Conservation (phyloP, 64 coral and sea anemone species). For the Montipora cactus region DNA sequence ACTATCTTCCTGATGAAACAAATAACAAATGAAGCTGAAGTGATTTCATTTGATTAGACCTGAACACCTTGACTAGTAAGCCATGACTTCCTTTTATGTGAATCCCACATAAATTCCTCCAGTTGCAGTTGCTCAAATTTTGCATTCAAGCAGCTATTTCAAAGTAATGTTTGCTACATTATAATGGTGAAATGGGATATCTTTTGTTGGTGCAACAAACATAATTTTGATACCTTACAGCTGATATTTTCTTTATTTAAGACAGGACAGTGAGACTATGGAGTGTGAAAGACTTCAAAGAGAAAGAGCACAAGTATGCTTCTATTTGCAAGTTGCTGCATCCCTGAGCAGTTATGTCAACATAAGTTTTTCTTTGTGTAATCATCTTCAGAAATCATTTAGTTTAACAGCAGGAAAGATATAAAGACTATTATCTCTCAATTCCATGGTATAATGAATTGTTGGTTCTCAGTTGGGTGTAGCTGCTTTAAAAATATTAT, state of each 20-base stretch:
- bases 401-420: background rate
- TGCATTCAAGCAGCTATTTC: background rate
- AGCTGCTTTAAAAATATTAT: background rate
- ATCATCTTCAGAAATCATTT: no score
- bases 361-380: no score
- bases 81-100: background rate
- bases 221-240: background rate
- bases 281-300: slow-evolving; percentile 99
- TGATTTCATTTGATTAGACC: background rate
- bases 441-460: background rate
- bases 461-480: background rate
- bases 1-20: background rate
- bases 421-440: background rate
- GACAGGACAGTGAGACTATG: slow-evolving; percentile 98
- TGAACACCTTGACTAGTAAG: background rate
- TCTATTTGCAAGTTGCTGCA: background rate
- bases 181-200: no score
- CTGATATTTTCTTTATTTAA: slow-evolving; percentile 59
- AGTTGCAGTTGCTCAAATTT: background rate
- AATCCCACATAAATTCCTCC: background rate
- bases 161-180: no score
- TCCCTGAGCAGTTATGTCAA: background rate
- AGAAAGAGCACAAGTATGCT: slow-evolving; percentile 97
- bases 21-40: background rate
- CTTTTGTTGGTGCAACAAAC: no score